Evolutionary conservation across 2,113 vertebrate genomes (phyloP).

Genomic region (Alligator sinensis): DNA sequence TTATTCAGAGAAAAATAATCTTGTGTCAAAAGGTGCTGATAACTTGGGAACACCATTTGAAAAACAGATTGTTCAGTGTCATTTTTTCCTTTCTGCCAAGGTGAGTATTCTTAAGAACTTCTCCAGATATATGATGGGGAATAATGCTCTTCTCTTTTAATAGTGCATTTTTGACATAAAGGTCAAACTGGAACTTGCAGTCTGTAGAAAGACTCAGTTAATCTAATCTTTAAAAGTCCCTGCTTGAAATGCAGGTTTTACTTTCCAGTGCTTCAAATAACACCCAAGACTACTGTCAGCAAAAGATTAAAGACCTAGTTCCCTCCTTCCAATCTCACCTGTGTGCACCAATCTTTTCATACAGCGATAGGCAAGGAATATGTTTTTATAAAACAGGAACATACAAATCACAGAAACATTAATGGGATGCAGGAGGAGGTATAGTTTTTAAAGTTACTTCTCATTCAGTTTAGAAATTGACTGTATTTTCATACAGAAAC

Average conservation of each 20-base stretch:
- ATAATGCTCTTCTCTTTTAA: neutral
- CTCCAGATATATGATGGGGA: neutral
- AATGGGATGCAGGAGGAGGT: neutral
- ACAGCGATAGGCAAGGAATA: neutral
- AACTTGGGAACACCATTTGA: neutral
- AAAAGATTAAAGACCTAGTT: neutral
- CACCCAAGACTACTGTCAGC: neutral
- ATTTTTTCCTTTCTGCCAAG: neutral
- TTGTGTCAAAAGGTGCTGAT: neutral
- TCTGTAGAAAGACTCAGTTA: neutral
- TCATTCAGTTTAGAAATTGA: neutral
- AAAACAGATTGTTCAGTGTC: neutral
- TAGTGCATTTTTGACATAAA: neutral
- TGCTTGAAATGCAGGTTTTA: neutral
- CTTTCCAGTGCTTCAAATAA: neutral
- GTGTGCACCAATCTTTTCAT: accelerated
- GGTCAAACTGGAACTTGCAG: neutral
- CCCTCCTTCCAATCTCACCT: accelerated
- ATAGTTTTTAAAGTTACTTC: neutral
- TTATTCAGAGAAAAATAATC: neutral
- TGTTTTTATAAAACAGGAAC: neutral
- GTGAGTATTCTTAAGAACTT: no score
- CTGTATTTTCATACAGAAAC: neutral
- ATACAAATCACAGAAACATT: neutral
- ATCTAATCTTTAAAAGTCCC: neutral